Conservation (phyloP, 2,888 invertebrate genomes). For the Cantharis flavilabris region DNA sequence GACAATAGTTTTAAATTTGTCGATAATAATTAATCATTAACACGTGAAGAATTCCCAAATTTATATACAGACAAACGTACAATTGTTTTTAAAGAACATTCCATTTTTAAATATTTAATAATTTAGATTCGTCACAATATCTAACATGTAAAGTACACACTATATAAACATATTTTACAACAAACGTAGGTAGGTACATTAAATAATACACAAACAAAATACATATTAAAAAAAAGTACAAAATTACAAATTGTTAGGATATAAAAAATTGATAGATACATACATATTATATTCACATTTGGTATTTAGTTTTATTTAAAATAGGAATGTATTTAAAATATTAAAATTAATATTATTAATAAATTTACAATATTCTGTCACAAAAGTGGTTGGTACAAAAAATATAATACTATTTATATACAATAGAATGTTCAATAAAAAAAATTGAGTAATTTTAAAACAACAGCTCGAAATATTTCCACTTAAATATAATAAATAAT, state of each 20-base stretch:
- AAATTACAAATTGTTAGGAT: background rate
- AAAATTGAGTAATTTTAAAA: conserved; percentile 30
- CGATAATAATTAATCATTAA: conserved; percentile 23
- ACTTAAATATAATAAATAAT: conserved; percentile 42
- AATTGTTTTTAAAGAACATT: conserved; percentile 15
- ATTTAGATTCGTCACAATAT: conserved; percentile 12
- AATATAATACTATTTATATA: background rate
- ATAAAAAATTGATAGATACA: background rate
- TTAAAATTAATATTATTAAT: background rate
- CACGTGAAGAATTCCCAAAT: conserved; percentile 40
- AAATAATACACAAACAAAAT: background rate
- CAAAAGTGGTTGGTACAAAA: background rate
- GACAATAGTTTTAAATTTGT: conserved; percentile 28
- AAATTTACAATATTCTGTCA: background rate
- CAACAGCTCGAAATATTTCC: conserved; percentile 45
- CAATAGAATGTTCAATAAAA: conserved; percentile 14
- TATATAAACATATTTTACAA: background rate
- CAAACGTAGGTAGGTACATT: background rate
- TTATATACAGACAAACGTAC: conserved; percentile 42
- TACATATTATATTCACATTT: background rate
- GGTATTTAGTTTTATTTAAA: background rate
- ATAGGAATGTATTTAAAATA: background rate
- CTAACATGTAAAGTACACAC: background rate
- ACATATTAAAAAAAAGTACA: background rate
- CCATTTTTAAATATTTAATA: conserved; percentile 12